Base-by-base conservation (phyloP, 23 tunicate species). In the Botrylloides violaceus region DNA sequence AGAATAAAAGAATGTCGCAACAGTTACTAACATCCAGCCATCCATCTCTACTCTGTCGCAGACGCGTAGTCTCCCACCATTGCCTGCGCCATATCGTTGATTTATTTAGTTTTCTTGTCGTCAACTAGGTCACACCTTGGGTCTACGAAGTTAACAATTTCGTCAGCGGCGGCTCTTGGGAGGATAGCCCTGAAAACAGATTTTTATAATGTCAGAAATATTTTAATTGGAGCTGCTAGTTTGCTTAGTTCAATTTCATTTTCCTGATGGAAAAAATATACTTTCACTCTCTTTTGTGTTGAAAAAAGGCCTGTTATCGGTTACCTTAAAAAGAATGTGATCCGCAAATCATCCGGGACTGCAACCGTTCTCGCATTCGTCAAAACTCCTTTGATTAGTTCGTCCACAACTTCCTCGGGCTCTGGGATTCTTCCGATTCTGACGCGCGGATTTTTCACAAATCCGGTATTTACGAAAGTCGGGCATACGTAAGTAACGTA, bases 381-480 rank as follows among this genome's bases (percentile, higher is more conserved):
- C 32, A 60, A 60, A 18, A 60, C 65, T 25, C 25, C 65, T 60
- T 60, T 23, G 0, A 60, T 60, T 0, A 29, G 28, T 22, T 25
- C 25, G 23, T 60, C 65, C 25, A 60, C 65, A 29, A 60, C 65
- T 22, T 60, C 65, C n/a, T 60, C 65, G 1, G 65, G 65, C 65
- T 60, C 30, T 25, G 28, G 30, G 15, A 60, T 23, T 23, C n/a
- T 60, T 20, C 65, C 65, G 18, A 60, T 22, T 12, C 18, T 23
- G 3, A 76, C 0, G 0, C 1, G 36, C 7, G 86, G 86, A 38
- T 74, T 81, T 29, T 65, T 81, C 6, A 64, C 86, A 25, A 81
- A 62, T 22, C 80, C 86, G 28, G 86, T 81, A 25, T 32, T 75
- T 57, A 81, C 86, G 30, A 81, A 81, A 24, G 62, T 3, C 27